Evolutionary conservation across 1,140 invertebrate species (phyloP), one percentile per base, ranked within the genome.

Genomic region (Apis florea): DNA sequence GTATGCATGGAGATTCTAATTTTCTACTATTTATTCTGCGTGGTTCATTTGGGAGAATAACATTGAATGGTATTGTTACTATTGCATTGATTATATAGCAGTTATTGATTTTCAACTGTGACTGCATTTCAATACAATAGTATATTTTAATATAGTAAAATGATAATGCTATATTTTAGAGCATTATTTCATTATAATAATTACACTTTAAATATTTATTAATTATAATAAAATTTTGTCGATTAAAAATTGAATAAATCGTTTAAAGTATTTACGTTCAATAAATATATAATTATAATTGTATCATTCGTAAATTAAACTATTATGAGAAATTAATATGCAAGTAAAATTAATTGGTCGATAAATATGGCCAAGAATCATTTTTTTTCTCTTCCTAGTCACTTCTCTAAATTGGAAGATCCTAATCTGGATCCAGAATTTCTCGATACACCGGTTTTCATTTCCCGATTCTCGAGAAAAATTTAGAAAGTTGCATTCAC

Each of bases 391-490:
- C 13, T 40, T 9, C 1, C 21, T 13, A 6, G 8, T 53, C 13
- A 19, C n/a, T 6, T 19, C 19, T 19, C 26, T 40, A 11, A 75
- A 53, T 53, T 53, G 49, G 26, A 51, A 10, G 53, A 31, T 19
- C 49, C 61, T 21, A 54, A 53, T 74, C 74, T 67, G 21, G 75
- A 49, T 78, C 67, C 19, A 61, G 76, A 49, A 59, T 70, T 78
- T 78, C 76, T 71, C 53, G 76, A 78, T 31, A 70, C 76, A 78
- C 76, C 76, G 76, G 76, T 78, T 40, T 6, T 17, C 53, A 19
- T 75, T 72, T 72, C 58, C 56, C 24, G 49, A 51, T 71, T 21
- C 15, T 19, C 17, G 76, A 15, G 75, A 56, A 77, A 77, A 69
- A 77, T 77, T 13, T 61, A 63, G 77, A 79, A 79, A 72, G 68